These are phyloP conservation scores for Bujurquina vittata DNA, from an alignment of 2,113 vertebrate genomes.

Conservation along the genomic window DNA sequence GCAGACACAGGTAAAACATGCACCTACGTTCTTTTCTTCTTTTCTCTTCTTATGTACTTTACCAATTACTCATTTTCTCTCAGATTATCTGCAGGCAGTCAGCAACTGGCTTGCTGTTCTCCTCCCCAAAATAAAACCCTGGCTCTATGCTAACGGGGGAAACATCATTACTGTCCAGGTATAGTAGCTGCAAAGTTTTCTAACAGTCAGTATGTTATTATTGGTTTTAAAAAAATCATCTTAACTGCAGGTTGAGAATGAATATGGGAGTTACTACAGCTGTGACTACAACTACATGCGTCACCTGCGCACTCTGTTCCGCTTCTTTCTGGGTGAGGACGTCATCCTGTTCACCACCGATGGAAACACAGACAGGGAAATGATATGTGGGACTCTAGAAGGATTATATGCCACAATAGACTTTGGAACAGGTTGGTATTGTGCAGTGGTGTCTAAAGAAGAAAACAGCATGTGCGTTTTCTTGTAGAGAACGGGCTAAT, in stretches of 20 bases:
- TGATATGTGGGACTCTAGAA: conserved; percentile 88
- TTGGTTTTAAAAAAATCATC: background rate
- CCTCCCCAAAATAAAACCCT: conserved; percentile 88
- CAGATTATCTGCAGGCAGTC: conserved; percentile 90
- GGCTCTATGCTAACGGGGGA: conserved; percentile 90
- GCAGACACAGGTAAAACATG: conserved; percentile 84
- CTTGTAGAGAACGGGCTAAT: background rate
- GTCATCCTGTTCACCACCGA: conserved; percentile 94
- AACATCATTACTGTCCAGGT: conserved; percentile 97
- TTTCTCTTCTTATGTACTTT: background rate
- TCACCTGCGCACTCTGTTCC: conserved; percentile 85
- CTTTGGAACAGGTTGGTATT: conserved; percentile 89
- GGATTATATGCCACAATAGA: conserved; percentile 92
- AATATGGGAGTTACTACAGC: conserved; percentile 92
- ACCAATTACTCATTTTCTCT: background rate
- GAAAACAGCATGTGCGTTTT: background rate
- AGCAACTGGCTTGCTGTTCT: conserved; percentile 90
- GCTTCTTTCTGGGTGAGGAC: conserved; percentile 83
- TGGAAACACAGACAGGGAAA: conserved; percentile 78
- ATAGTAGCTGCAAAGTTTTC: background rate
- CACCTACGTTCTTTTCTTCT: background rate
- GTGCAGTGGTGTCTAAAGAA: background rate
- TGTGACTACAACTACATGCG: conserved; percentile 91
- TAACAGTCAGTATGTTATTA: background rate
- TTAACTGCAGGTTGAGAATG: conserved; percentile 89